A percentile compares a stretch with the other conserved stretches of the same genome.
phyloP scores from a whole-genome alignment of 2,113 vertebrate genomes.

The Oncorhynchus keta region DNA sequence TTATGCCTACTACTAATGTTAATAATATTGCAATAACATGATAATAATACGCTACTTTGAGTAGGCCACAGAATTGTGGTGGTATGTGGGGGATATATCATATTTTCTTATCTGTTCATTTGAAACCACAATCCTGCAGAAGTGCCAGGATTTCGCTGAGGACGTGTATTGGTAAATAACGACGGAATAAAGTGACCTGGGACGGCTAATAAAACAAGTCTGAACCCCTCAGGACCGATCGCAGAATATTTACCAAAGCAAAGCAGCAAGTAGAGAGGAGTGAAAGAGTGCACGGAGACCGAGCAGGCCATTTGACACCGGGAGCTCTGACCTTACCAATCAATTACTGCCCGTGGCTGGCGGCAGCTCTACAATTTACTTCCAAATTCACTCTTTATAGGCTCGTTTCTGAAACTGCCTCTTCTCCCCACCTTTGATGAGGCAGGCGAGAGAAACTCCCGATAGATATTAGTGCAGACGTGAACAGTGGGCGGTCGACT shows the following conservation, averaged over 20 bases:
- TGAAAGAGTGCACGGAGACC: conserved; percentile 14
- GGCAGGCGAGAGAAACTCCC: conserved; percentile 37
- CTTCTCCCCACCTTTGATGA: conserved; percentile 25
- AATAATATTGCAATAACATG: not conserved
- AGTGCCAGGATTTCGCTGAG: conserved; percentile 35
- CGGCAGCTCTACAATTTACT: conserved; percentile 41
- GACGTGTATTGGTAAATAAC: conserved; percentile 54
- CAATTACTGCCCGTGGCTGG: conserved; percentile 44
- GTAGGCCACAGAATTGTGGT: not conserved
- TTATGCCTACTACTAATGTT: too few species aligned
- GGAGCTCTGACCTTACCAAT: conserved; percentile 43
- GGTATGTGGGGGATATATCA: not conserved
- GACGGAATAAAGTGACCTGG: conserved; percentile 47
- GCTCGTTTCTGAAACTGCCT: conserved; percentile 28
- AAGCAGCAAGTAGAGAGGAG: conserved; percentile 19
- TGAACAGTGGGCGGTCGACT: not conserved
- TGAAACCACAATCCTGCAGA: not conserved
- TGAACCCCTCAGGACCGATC: conserved; percentile 43
- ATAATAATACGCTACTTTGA: not conserved
- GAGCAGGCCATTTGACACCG: conserved; percentile 39
- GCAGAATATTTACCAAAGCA: conserved; percentile 58
- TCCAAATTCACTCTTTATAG: conserved; percentile 42
- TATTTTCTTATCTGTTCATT: not conserved
- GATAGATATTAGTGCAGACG: conserved; percentile 14
- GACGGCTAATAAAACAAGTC: conserved; percentile 51